Evolutionary conservation across 2,888 invertebrate species (phyloP), one percentile per base, ranked within the genome.

Genomic region (Drosophila kanekoi): DNA sequence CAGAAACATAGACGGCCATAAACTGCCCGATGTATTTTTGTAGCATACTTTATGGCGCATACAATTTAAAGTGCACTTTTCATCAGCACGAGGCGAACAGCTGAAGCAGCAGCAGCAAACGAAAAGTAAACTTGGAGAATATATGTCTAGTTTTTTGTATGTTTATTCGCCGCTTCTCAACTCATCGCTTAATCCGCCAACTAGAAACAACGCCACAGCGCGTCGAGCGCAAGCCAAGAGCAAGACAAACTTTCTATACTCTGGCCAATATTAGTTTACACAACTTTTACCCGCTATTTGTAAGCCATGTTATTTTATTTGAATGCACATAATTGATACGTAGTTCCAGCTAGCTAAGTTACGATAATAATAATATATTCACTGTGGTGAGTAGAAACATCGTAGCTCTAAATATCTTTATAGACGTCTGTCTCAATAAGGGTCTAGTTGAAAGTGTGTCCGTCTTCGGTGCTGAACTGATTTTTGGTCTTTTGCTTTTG

Each of bases 111-210:
- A 61, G 23, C 72, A 61, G 32, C 44, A 68, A 73, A 54, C 58
- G 61, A 70, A 60, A 79, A 79, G 58, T 35, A 66, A 80, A 74
- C 62, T 74, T 60, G 56, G 44, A 68, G 65, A 63, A 64, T 70
- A 77, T 65, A 68, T 72, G 47, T 73, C 43, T 52, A 59, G 58
- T 33, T 57, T 32, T 66, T 43, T 75, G 20, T 47, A 43, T 60
- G 72, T 77, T 63, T 75, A 74, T 63, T 74, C 40, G 64, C 53
- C 40, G 64, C 61, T 69, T 52, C 69, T 53, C 73, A 63, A 67
- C 81, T 81, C 66, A 80, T 84, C 84, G 75, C 81, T 80, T 80
- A 78, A 74, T 78, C 71, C 65, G 79, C 67, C 84, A 84, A 74
- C 70, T 70, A 67, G 60, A 62, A 65, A 67, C 68, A 63, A 60